phyloP scores from a whole-genome alignment of 1,140 invertebrate species.

The Cryptotermes secundus region DNA sequence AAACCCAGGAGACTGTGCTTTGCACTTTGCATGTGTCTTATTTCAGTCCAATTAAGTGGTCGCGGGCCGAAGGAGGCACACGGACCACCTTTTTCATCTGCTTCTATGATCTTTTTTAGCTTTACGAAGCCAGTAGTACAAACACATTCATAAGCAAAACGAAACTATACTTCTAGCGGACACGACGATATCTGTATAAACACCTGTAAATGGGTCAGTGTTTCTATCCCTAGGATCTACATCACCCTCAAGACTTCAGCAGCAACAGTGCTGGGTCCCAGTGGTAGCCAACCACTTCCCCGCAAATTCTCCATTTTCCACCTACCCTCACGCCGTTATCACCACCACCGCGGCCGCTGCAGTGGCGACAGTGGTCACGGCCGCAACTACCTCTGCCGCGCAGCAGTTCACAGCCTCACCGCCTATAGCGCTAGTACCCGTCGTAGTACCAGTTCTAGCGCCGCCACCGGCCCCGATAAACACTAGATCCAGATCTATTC shows the following conservation, averaged over 20 bases:
- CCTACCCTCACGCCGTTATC: slow-evolving; percentile 19
- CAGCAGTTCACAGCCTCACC: slow-evolving; percentile 3
- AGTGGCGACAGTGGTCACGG: slow-evolving; percentile 30
- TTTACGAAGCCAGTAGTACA: too few species aligned
- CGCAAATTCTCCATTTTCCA: slow-evolving; percentile 57
- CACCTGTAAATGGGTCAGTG: too few species aligned
- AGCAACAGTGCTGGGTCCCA: slow-evolving; percentile 55
- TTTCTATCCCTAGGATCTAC: not conserved
- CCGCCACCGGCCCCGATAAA: slow-evolving; percentile 47
- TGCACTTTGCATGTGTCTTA: too few species aligned
- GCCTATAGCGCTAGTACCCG: slow-evolving; percentile 36
- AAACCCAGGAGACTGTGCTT: too few species aligned
- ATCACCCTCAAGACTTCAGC: not conserved
- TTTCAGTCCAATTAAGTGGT: too few species aligned
- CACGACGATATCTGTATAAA: too few species aligned
- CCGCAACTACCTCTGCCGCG: slow-evolving; percentile 17
- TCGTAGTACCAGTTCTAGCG: slow-evolving; percentile 44
- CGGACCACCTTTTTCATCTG: too few species aligned
- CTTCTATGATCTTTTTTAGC: too few species aligned
- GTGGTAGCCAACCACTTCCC: slow-evolving; percentile 63
- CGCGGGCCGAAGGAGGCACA: too few species aligned
- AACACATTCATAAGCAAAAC: too few species aligned
- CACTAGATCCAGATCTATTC: slow-evolving; percentile 42
- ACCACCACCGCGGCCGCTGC: not conserved
- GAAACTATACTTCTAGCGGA: too few species aligned